Evolutionary conservation across 2,888 invertebrate genomes (phyloP).

Genomic region (Coelinius sp.): DNA sequence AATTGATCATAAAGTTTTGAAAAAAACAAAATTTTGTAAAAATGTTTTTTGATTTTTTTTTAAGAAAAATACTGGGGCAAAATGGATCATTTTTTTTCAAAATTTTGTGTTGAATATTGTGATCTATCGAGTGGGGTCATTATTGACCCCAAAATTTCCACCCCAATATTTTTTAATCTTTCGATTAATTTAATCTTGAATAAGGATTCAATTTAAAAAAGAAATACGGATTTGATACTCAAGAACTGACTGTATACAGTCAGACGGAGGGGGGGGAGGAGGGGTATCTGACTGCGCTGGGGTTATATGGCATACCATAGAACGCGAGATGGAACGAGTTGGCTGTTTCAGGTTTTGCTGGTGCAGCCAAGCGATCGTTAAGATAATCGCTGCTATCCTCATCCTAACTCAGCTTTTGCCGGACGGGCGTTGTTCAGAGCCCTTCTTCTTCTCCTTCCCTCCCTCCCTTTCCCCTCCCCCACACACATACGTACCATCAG

Average conservation of each 20-base stretch:
- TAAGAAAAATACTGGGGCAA: too few relatives aligned
- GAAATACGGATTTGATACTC: too few relatives aligned
- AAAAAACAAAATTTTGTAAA: too few relatives aligned
- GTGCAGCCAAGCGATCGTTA: constrained; percentile 68
- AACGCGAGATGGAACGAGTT: constrained; percentile 59
- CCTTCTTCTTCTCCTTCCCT: constrained; percentile 34
- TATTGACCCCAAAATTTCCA: too few relatives aligned
- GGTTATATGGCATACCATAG: constrained; percentile 44
- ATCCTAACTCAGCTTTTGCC: constrained; percentile 67
- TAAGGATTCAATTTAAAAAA: too few relatives aligned
- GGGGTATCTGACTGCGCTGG: constrained; percentile 34
- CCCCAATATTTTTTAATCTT: too few relatives aligned
- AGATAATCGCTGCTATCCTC: constrained; percentile 70
- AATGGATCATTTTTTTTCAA: too few relatives aligned
- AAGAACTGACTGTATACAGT: too few relatives aligned
- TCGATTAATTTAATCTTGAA: too few relatives aligned
- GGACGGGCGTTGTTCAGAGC: constrained; percentile 47
- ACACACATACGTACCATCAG: not conserved
- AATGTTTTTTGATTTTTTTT: not conserved
- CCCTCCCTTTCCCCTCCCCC: constrained; percentile 14
- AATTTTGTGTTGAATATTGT: too few relatives aligned
- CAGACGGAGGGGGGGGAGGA: too few relatives aligned
- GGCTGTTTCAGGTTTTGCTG: constrained; percentile 69
- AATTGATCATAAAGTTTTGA: constrained; percentile 5
- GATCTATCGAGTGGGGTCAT: too few relatives aligned